A percentile compares a stretch with the other conserved stretches of the same genome.
Evolutionary conservation across 1,140 invertebrate species (phyloP).

Genomic region (Ips nitidus): DNA sequence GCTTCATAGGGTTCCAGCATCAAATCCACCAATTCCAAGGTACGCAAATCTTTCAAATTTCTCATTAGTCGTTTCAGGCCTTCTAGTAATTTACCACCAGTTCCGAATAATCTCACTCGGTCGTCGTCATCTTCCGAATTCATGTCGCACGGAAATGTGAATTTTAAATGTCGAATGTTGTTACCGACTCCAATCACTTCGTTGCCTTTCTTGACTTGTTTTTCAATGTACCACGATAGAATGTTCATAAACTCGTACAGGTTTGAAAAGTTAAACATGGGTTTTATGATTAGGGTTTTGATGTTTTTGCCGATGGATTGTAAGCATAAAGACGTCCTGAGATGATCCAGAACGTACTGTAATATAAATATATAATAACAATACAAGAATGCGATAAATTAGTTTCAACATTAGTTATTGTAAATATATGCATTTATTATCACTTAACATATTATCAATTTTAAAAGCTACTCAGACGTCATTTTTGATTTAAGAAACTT

Average conservation of each 20-base stretch:
- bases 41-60: conserved; percentile 66
- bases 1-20: conserved; percentile 73
- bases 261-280: conserved; percentile 80
- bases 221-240: conserved; percentile 71
- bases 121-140: conserved; percentile 63
- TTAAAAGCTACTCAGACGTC: too few relatives aligned
- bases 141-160: conserved; percentile 81
- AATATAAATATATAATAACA: conserved; percentile 20
- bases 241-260: conserved; percentile 84
- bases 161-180: conserved; percentile 66
- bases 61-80: conserved; percentile 70
- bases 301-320: conserved; percentile 69
- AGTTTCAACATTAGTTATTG: too few relatives aligned
- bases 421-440: too few relatives aligned
- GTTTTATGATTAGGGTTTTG: conserved; percentile 68
- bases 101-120: conserved; percentile 69
- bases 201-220: conserved; percentile 45
- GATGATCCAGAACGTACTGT: conserved; percentile 74
- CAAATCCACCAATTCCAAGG: conserved; percentile 73
- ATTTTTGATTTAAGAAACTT: conserved; percentile 7
- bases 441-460: too few relatives aligned
- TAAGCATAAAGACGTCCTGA: conserved; percentile 72
- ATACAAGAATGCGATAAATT: too few relatives aligned
- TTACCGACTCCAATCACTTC: conserved; percentile 55
- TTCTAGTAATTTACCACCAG: conserved; percentile 71